Conservation (phyloP, 1,140 invertebrate species). For the Drosophila cardini region DNA sequence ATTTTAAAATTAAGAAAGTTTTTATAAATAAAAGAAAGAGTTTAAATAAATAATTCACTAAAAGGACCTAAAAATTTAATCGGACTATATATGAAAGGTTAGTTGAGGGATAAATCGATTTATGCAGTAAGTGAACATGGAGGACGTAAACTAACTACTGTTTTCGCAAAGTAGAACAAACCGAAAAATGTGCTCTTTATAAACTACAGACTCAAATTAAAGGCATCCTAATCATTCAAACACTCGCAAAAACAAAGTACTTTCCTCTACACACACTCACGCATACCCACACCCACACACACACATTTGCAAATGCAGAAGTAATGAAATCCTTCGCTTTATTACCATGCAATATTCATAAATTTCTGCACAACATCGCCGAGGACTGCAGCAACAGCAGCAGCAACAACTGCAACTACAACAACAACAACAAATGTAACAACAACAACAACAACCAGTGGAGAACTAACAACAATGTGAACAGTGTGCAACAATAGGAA, state of each 20-base stretch:
- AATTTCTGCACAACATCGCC: constrained; percentile 72
- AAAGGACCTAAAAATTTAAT: too few relatives aligned
- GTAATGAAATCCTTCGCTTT: constrained; percentile 81
- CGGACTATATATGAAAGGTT: too few relatives aligned
- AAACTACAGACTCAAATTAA: constrained; percentile 19
- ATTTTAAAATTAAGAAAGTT: too few relatives aligned
- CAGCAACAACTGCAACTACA: constrained; percentile 39
- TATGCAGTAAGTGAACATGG: too few relatives aligned
- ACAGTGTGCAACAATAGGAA: constrained; percentile 69
- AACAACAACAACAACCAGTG: neutral
- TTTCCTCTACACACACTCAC: neutral
- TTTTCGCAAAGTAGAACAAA: too few relatives aligned
- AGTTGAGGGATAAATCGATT: too few relatives aligned
- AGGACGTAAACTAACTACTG: too few relatives aligned
- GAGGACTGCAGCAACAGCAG: constrained; percentile 60
- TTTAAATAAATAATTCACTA: too few relatives aligned
- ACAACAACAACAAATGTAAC: constrained; percentile 32
- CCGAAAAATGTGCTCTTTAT: constrained; percentile 16
- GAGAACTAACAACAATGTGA: constrained; percentile 43
- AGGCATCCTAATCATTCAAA: constrained; percentile 31
- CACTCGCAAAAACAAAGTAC: constrained; percentile 18
- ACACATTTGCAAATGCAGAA: constrained; percentile 41
- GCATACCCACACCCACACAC: constrained; percentile 1
- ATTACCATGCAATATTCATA: constrained; percentile 81
- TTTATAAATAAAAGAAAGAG: too few relatives aligned